phyloP scores from a whole-genome alignment of 1,140 invertebrate genomes.

The Papilio machaon region DNA sequence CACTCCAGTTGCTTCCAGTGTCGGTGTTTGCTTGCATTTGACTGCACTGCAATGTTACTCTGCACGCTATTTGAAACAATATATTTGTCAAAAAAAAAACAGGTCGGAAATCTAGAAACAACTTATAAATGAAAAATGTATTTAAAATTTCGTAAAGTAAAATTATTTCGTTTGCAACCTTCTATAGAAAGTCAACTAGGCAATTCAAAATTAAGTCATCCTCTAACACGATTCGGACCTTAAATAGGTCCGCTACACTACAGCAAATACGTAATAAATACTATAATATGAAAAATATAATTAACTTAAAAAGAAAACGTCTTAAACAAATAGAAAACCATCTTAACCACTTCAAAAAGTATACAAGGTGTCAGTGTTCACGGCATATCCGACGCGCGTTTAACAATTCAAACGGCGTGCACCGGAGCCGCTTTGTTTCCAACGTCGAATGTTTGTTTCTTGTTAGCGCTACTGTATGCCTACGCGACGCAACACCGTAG shows the following conservation, averaged over 20 bases:
- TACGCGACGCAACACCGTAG: background rate
- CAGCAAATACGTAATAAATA: too few species aligned
- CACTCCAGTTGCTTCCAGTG: constrained; percentile 25
- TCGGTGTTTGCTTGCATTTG: constrained; percentile 22
- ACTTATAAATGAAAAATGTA: background rate
- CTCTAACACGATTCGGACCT: too few species aligned
- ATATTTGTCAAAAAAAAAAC: constrained; percentile 6
- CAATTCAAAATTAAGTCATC: too few species aligned
- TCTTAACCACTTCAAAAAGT: constrained; percentile 8
- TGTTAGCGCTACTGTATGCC: constrained; percentile 19
- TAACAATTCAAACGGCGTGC: constrained; percentile 27
- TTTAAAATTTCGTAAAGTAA: background rate
- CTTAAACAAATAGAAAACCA: background rate
- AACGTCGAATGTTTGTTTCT: constrained; percentile 26
- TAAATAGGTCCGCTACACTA: too few species aligned
- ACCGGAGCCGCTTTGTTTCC: constrained; percentile 13
- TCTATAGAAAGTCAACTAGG: too few species aligned
- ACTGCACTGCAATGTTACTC: constrained; percentile 19
- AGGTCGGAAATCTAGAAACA: background rate
- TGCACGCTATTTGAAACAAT: constrained; percentile 8
- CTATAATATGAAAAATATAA: too few species aligned
- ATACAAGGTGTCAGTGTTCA: constrained; percentile 12
- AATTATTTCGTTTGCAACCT: too few species aligned
- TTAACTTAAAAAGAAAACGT: background rate
- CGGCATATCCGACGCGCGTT: constrained; percentile 11